These are phyloP conservation scores for Sclerurus mexicanus DNA, from an alignment of 2,113 vertebrate genomes.

Conservation along the genomic window DNA sequence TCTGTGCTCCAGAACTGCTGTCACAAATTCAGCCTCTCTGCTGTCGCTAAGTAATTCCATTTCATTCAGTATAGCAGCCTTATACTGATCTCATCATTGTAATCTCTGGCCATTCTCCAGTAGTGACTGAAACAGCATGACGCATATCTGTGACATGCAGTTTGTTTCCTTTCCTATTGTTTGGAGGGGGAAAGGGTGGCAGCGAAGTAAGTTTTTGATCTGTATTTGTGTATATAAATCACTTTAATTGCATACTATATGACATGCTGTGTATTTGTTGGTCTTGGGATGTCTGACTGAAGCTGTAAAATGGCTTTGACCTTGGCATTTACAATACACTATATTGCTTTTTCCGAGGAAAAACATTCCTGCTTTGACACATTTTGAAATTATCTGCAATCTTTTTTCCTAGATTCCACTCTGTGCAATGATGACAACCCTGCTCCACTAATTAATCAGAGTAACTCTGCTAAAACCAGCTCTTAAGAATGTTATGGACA, in stretches of 20 bases:
- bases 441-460: not conserved
- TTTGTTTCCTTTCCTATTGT: not conserved
- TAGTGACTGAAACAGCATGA: not conserved
- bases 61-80: not conserved
- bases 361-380: not conserved
- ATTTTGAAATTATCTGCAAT: not conserved
- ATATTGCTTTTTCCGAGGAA: not conserved
- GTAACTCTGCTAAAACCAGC: not conserved
- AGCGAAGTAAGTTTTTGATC: not conserved
- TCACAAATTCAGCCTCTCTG: conserved; percentile 3
- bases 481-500: not conserved
- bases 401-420: not conserved
- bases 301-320: not conserved
- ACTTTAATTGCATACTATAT: not conserved
- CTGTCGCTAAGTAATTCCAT: not conserved
- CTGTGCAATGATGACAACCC: not conserved
- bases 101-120: conserved; percentile 14
- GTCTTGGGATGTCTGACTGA: not conserved
- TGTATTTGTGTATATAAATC: not conserved
- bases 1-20: not conserved
- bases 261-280: not conserved
- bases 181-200: not conserved
- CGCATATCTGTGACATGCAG: not conserved
- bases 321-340: not conserved
- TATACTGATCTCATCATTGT: not conserved